Evolutionary conservation across 2,888 invertebrate species (phyloP).

Genomic region (Drosophila mayaguana): DNA sequence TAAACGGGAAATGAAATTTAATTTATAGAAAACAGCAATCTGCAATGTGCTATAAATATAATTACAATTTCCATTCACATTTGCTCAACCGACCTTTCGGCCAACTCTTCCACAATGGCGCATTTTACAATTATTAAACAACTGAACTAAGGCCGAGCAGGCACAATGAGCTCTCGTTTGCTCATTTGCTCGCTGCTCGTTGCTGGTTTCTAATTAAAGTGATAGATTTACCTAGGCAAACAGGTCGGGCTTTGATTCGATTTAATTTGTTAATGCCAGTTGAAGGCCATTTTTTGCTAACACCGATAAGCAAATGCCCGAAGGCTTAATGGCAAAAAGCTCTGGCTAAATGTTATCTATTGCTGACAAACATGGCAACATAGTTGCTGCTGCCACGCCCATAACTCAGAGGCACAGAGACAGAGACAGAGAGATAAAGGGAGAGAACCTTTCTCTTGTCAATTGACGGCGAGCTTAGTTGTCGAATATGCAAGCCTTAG

Average conservation of each 20-base stretch:
- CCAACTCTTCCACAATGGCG: constrained; percentile 50
- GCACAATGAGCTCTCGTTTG: constrained; percentile 31
- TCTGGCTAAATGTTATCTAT: constrained; percentile 32
- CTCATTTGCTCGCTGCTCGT: neutral
- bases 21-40: constrained; percentile 75
- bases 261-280: constrained; percentile 62
- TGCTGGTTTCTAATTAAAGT: constrained; percentile 67
- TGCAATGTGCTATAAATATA: constrained; percentile 77
- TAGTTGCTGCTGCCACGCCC: constrained; percentile 33
- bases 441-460: constrained; percentile 47
- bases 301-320: constrained; percentile 50
- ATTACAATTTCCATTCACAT: constrained; percentile 76
- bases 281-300: constrained; percentile 52
- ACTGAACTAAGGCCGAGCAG: constrained; percentile 28
- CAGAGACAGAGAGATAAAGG: neutral
- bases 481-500: constrained; percentile 76
- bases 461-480: constrained; percentile 64
- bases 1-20: constrained; percentile 75
- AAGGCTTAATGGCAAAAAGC: constrained; percentile 52
- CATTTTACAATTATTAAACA: constrained; percentile 66
- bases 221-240: constrained; percentile 62
- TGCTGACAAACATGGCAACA: constrained; percentile 24
- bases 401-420: neutral
- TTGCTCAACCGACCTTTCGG: constrained; percentile 47
- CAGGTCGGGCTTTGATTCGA: constrained; percentile 36